Evolutionary conservation across 2,888 invertebrate species (phyloP).

Genomic region (Plusia festucae): DNA sequence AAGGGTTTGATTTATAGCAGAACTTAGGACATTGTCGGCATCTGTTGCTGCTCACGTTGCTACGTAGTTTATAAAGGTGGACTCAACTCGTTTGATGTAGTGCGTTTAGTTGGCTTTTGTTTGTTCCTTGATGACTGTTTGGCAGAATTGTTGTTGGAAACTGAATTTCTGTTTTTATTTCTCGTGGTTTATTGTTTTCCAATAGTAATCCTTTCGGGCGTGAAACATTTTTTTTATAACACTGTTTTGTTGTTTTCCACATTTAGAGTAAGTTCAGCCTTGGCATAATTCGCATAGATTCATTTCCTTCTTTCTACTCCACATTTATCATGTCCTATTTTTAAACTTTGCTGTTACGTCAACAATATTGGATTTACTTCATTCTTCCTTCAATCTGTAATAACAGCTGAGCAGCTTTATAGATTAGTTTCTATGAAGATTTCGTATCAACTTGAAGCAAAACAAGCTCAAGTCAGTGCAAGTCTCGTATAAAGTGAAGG

Average conservation of each 20-base stretch:
- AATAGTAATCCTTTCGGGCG: no score
- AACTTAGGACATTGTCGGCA: constrained; percentile 86
- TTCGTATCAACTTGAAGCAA: constrained; percentile 59
- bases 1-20: constrained; percentile 87
- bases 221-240: neutral
- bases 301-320: neutral
- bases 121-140: constrained; percentile 49
- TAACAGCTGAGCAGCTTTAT: constrained; percentile 57
- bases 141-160: constrained; percentile 42
- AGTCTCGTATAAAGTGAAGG: constrained; percentile 66
- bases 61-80: constrained; percentile 82
- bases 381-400: constrained; percentile 17
- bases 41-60: constrained; percentile 80
- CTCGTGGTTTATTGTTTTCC: neutral
- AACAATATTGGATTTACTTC: neutral
- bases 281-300: neutral
- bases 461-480: constrained; percentile 65
- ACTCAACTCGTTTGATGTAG: constrained; percentile 68
- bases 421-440: constrained; percentile 66
- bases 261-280: neutral
- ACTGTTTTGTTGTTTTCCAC: neutral
- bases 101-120: constrained; percentile 53
- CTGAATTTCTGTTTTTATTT: constrained; percentile 2
- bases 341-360: neutral
- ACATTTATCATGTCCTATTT: neutral